Base-by-base conservation (phyloP, 1,140 invertebrate species). In the Penaeus indicus region DNA sequence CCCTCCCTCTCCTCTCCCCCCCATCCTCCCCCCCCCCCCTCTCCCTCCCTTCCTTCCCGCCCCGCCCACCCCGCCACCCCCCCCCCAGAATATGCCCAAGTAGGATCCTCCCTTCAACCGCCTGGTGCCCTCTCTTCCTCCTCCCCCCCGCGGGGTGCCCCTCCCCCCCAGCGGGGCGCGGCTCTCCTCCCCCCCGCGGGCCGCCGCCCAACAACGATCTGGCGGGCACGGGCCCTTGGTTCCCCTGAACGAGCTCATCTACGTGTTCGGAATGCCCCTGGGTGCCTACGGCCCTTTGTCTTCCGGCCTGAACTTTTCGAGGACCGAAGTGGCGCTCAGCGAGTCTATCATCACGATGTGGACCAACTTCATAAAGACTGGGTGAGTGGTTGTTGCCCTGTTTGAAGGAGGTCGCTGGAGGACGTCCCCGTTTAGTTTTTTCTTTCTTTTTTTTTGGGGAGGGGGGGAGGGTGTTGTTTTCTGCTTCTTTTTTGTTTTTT, bases 251-350 rank as follows among this genome's bases (percentile, higher is more conserved):
- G 97, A 98, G 92, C 93, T 99, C 75, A 96, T 97, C 11, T 99
- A 97, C 92, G 94, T 98, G 72, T 97, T 98, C 91, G 97, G 97
- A 16, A 95, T 95, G 81, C 96, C 95, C 61, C 93, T 96, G 84
- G 85, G 21, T 47, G 67, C 88, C 25, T 62, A 64, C 18, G 84
- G 84, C 1, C 88, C 88, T 60, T 47, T 89, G 27, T 81, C 88
- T n/a, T 27, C 79, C n/a, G 82, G 62, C 47, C 78, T 89, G 11
- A 96, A 96, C 93, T 97, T 96, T 93, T 96, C 95, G 38, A 93
- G 95, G 21, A 94, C 95, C 22, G 97, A 97, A 92, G 94, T 96
- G 91, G 94, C 95, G 18, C 95, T 97, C 21, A 95, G 96, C 2
- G 95, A 96, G 91, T 94, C 95, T 3, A 94, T 97, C 0, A 95